phyloP scores from a whole-genome alignment of 2,113 vertebrate genomes.

The Rhinichthys klamathensis region DNA sequence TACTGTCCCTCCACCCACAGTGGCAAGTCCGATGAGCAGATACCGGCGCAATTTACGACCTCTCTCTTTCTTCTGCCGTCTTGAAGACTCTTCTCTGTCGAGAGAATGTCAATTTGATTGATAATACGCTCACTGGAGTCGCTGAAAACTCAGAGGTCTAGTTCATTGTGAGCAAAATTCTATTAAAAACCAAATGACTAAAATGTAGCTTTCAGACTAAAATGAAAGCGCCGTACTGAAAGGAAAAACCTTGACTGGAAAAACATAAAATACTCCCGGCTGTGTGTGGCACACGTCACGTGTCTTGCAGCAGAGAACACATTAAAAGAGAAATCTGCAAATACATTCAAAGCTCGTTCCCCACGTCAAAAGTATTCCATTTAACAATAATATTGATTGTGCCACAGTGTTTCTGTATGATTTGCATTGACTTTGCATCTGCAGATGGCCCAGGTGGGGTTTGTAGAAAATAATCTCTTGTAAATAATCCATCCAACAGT shows the following conservation, averaged over 20 bases:
- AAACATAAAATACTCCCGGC: neutral
- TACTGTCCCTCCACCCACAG: slow-evolving; percentile 89
- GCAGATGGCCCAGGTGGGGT: neutral
- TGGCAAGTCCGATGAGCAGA: slow-evolving; percentile 92
- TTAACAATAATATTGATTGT: neutral
- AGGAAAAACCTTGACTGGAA: slow-evolving; percentile 14
- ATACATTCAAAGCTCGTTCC: neutral
- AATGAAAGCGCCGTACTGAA: neutral
- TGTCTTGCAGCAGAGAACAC: neutral
- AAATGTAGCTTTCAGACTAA: neutral
- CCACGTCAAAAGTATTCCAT: neutral
- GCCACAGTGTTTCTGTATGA: neutral
- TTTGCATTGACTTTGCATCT: neutral
- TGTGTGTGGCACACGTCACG: neutral
- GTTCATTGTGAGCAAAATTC: neutral
- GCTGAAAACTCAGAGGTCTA: neutral
- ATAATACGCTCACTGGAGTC: neutral
- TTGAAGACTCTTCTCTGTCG: slow-evolving; percentile 80
- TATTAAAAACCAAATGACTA: neutral
- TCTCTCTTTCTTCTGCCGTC: slow-evolving; percentile 84
- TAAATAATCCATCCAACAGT: neutral
- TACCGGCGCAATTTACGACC: slow-evolving; percentile 85
- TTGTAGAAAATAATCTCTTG: neutral
- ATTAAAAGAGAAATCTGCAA: slow-evolving; percentile 28
- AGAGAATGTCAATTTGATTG: neutral